Evolutionary conservation across 2,888 invertebrate species (phyloP), one percentile per base, ranked within the genome.

Genomic region (Amiota mariae): DNA sequence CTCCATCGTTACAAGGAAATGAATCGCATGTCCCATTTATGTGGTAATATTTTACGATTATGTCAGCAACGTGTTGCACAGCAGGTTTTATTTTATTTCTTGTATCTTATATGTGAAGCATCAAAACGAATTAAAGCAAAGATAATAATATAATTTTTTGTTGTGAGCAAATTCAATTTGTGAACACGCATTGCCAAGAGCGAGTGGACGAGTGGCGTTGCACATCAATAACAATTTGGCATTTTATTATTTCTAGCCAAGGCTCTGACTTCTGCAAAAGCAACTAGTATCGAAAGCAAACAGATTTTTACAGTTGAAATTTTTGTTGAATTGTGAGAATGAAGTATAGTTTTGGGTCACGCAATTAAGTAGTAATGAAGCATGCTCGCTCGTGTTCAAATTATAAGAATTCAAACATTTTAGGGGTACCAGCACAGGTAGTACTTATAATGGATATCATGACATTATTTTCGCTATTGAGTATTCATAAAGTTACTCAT

Each of bases 91-190:
- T n/a, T 18, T 18, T 18, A 15, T 24, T 15, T 54, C 49, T 57
- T 20, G 59, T 8, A 12, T 51, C 64, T 36, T 8, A 1, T 20
- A 87, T 87, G 88, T 86, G 82, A 76, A 85, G 86, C 88, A 84
- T 88, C 87, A 88, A 82, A 88, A 86, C 88, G 84, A 88, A 88
- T 88, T 88, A 88, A 86, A 83, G 79, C 81, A 82, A 80, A 81
- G 85, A 82, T 85, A 79, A 88, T 87, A 87, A 87, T 88, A 86
- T 81, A 88, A 88, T 87, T 87, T 84, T 82, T 8, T n/a, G 61
- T 71, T 68, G 67, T 54, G 54, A 68, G 59, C 20, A 59, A 59
- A 68, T 68, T 68, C 51, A 68, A 68, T 68, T 68, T 49, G 67
- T 68, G 4, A 15, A 24, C 63, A 63, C 46, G 63, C 24, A n/a